A percentile compares a stretch with the other conserved stretches of the same genome.
These are phyloP conservation scores for Amazona ochrocephala DNA, from an alignment of 2,797 vertebrate genomes.

Conservation along the genomic window DNA sequence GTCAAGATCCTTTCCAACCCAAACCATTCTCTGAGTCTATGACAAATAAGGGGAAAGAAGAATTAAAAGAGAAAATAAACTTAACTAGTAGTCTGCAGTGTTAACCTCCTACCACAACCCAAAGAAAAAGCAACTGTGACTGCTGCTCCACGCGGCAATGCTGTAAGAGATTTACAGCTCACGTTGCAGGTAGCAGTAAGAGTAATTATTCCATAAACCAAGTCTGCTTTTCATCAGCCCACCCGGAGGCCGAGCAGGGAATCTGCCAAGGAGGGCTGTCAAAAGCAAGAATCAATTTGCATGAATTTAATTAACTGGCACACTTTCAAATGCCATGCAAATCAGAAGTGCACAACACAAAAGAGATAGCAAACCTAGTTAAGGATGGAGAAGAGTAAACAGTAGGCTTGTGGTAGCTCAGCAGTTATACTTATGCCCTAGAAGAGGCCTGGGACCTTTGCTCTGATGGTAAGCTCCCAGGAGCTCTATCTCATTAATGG, in stretches of 20 bases:
- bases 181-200: conserved; percentile 1
- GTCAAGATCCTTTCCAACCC: not conserved
- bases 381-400: not conserved
- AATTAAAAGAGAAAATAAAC: not conserved
- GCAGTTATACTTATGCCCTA: not conserved
- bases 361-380: not conserved
- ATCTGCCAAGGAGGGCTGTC: conserved; percentile 17
- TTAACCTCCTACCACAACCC: not conserved
- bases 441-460: not conserved
- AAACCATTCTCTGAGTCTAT: not conserved
- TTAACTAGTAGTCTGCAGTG: not conserved
- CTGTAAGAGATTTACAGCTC: not conserved
- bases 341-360: not conserved
- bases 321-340: conserved; percentile 27
- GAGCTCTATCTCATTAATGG: not conserved
- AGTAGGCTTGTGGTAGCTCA: not conserved
- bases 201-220: not conserved
- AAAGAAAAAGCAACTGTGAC: not conserved
- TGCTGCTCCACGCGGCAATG: not conserved
- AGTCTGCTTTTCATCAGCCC: conserved; percentile 11
- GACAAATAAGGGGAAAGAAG: not conserved
- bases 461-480: not conserved
- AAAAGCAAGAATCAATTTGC: conserved; percentile 12
- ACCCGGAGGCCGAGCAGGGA: not conserved
- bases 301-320: conserved; percentile 42